Percentiles rank a stretch among this genome's conserved stretches.
These are phyloP conservation scores for Caloenas nicobarica DNA, from an alignment of 2,113 vertebrate genomes.

Conservation along the genomic window DNA sequence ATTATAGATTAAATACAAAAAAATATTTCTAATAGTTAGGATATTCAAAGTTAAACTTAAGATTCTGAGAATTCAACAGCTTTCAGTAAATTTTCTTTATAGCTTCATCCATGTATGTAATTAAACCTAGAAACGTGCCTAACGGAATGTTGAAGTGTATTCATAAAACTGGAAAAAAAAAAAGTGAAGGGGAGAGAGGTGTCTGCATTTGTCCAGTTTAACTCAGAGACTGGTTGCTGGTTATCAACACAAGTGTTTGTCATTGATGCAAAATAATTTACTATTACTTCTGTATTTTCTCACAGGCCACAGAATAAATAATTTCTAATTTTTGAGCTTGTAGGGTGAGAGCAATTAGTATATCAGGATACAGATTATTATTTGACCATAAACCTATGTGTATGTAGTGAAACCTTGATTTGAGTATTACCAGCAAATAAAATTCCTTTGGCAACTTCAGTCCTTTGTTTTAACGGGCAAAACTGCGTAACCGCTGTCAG, in stretches of 20 bases:
- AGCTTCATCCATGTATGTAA: neutral
- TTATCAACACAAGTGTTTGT: neutral
- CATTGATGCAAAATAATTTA: neutral
- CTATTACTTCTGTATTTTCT: neutral
- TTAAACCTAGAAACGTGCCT: neutral
- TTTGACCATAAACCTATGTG: neutral
- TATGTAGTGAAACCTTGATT: neutral
- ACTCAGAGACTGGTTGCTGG: neutral
- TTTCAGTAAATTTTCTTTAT: neutral
- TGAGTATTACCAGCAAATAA: neutral
- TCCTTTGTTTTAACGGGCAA: neutral
- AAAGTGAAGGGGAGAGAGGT: too few species aligned
- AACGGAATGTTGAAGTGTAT: neutral
- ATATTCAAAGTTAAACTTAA: neutral
- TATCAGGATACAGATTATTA: neutral
- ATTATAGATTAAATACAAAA: neutral
- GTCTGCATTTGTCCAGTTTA: neutral
- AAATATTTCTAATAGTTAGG: neutral
- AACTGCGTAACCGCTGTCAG: neutral
- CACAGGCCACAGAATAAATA: neutral
- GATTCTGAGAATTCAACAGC: neutral
- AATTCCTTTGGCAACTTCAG: neutral
- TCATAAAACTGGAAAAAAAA: neutral
- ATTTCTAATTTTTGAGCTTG: neutral
- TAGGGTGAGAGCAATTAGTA: neutral